These are phyloP conservation scores for Lepidurus arcticus DNA, from an alignment of 1,140 invertebrate species.

Conservation along the genomic window DNA sequence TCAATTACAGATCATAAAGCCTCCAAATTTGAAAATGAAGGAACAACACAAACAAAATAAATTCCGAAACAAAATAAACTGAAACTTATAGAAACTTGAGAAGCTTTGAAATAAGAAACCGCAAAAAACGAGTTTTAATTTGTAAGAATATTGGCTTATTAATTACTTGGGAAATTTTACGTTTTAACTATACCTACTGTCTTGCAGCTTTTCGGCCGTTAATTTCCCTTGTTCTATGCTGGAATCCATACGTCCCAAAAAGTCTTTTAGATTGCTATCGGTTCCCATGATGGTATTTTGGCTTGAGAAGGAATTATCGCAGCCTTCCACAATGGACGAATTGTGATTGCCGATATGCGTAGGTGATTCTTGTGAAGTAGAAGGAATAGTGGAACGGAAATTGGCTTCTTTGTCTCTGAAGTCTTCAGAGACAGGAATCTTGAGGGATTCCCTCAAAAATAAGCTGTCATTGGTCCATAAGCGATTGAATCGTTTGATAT, in stretches of 20 bases:
- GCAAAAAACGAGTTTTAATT: too few species aligned
- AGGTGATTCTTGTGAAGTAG: conserved; percentile 2
- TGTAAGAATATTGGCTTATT: too few species aligned
- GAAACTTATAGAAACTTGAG: too few species aligned
- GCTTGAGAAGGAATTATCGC: background rate
- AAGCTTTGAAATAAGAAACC: too few species aligned
- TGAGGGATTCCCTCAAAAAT: conserved; percentile 70
- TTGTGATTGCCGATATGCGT: background rate
- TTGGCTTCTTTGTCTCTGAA: background rate
- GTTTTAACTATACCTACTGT: background rate
- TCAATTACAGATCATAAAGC: too few species aligned
- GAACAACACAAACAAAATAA: too few species aligned
- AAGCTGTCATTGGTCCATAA: conserved; percentile 84
- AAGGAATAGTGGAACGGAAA: background rate
- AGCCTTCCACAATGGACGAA: conserved; percentile 2
- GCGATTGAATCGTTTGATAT: conserved; percentile 77
- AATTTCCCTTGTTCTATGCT: background rate
- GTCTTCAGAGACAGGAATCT: conserved; percentile 63
- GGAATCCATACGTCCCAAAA: background rate
- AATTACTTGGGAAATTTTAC: background rate
- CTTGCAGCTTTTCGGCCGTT: background rate
- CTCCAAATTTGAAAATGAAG: too few species aligned
- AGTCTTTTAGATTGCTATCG: background rate
- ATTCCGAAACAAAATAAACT: too few species aligned
- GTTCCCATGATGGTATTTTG: background rate